phyloP scores from a whole-genome alignment of 2,888 invertebrate species.

The Scaptodrosophila latifasciaeformis region DNA sequence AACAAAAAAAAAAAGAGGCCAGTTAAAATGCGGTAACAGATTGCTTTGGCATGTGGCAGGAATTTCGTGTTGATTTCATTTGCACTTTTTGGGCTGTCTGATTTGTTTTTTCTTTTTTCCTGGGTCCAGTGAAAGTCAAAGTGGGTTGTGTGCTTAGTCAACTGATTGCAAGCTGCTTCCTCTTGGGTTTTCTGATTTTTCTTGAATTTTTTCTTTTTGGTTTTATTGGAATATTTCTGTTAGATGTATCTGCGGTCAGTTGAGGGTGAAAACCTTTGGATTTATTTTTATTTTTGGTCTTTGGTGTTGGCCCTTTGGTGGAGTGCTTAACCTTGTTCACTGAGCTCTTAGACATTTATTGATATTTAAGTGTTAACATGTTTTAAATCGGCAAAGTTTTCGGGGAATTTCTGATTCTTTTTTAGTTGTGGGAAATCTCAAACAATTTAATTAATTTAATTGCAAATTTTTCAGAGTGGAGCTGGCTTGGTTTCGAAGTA shows the following conservation, averaged over 20 bases:
- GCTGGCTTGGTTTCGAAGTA: slow-evolving; percentile 18
- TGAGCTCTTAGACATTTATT: slow-evolving; percentile 19
- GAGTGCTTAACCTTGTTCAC: slow-evolving; percentile 1
- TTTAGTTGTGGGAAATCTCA: background rate
- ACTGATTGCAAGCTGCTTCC: slow-evolving; percentile 14
- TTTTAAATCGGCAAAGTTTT: no score
- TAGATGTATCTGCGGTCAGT: no score
- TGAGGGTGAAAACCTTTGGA: no score
- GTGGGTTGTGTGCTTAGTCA: slow-evolving; percentile 39
- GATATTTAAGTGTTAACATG: background rate
- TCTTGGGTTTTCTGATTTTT: slow-evolving; percentile 6
- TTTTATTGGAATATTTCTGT: no score
- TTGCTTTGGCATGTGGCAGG: slow-evolving; percentile 55
- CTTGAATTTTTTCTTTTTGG: background rate
- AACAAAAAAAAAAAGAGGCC: slow-evolving; percentile 18
- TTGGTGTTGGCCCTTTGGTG: no score
- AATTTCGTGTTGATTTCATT: slow-evolving; percentile 64
- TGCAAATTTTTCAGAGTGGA: slow-evolving; percentile 42
- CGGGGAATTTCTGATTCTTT: no score
- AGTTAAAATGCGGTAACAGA: slow-evolving; percentile 32
- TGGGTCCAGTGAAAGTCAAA: background rate
- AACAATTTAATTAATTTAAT: slow-evolving; percentile 64
- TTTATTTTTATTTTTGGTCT: no score
- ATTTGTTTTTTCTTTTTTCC: background rate
- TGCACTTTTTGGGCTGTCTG: slow-evolving; percentile 38